phyloP scores from a whole-genome alignment of 2,113 vertebrate species.

The Sorex fumeus region DNA sequence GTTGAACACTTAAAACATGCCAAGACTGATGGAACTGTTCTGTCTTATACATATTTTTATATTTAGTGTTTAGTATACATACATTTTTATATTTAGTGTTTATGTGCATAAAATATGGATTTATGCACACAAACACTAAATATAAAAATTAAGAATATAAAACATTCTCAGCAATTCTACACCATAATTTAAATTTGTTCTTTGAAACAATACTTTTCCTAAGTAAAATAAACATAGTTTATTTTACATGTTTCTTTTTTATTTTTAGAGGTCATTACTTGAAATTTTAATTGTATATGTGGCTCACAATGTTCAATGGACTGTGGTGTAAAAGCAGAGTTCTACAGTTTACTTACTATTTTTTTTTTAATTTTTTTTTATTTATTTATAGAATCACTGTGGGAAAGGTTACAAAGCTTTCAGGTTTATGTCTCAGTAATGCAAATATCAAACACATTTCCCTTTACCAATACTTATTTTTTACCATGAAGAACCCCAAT shows the following conservation, averaged over 20 bases:
- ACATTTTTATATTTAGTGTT: too few species aligned
- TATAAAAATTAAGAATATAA: background rate
- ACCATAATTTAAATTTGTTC: constrained; percentile 29
- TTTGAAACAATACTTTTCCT: background rate
- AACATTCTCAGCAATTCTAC: background rate
- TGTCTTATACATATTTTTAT: too few species aligned
- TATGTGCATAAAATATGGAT: too few species aligned
- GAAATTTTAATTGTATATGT: constrained; percentile 34
- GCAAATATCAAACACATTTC: too few species aligned
- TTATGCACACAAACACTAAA: background rate
- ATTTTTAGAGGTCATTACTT: background rate
- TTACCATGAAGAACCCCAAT: too few species aligned
- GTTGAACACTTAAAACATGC: background rate
- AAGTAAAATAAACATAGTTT: constrained; percentile 35
- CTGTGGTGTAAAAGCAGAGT: background rate
- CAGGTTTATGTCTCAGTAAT: too few species aligned
- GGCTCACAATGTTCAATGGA: background rate
- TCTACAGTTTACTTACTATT: background rate
- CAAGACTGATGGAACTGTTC: background rate
- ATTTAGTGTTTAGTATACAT: too few species aligned
- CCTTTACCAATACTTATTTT: too few species aligned
- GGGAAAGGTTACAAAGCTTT: too few species aligned
- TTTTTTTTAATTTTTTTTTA: too few species aligned
- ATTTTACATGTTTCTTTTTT: constrained; percentile 30
- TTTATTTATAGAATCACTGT: too few species aligned